Evolutionary conservation across 2,113 vertebrate species (phyloP), one percentile per base, ranked within the genome.

Genomic region (Dunckerocampus dactyliophorus): DNA sequence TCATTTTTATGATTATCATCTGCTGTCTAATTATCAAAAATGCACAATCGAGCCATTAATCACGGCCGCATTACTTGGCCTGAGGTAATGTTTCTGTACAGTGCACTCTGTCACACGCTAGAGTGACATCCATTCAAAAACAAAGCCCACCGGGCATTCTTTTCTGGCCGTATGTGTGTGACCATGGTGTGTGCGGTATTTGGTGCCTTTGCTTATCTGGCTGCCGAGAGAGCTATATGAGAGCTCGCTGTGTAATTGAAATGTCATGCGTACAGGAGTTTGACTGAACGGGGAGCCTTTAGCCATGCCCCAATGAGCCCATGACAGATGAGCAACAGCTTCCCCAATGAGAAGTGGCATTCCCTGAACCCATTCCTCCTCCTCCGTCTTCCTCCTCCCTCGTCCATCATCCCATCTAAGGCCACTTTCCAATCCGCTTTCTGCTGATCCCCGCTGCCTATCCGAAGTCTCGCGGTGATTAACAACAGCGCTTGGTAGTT

Each of bases 221-320:
- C 78, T 85, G 82, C 75, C 71, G 73, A 79, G 79, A 74, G 72
- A 82, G 82, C 83, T 76, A 14, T 12, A 82, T 82, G 80, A 82
- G 83, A 85, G 80, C 81, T 76, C 19, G 63, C 73, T 80, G 78
- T 84, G 76, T 88, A 91, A 91, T 89, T 90, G 87, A 91, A 89
- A 89, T 90, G 86, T 89, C 89, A 91, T 85, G 82, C 82, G 76
- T 89, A 84, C 79, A 83, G 83, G 65, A 86, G 86, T 83, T 84
- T 84, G 83, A 87, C 85, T 81, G 82, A 82, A 72, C 77, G 69
- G 77, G 72, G 74, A 83, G 80, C 84, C 87, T 87, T 88, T 84
- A 88, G 85, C 81, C 83, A 89, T 84, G 87, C 85, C 82, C 84
- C 79, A 82, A 77, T 59, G 76, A 87, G 75, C 80, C 48, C 37